These are phyloP conservation scores for Cerastis leucographa DNA, from an alignment of 2,888 invertebrate species.

Conservation along the genomic window DNA sequence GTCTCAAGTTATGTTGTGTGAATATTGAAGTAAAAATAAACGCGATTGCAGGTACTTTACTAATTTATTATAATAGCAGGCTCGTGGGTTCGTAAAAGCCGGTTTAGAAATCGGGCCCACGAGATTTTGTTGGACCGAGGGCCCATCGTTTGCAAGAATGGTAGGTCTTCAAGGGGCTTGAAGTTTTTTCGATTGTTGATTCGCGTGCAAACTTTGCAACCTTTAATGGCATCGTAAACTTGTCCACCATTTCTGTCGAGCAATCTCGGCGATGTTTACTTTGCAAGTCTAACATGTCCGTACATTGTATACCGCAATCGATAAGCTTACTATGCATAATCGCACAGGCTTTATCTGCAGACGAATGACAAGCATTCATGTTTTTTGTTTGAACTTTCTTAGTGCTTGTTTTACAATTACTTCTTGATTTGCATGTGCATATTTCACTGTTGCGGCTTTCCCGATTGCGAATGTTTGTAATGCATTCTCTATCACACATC, in stretches of 20 bases:
- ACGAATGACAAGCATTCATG: slow-evolving; percentile 48
- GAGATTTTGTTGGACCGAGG: slow-evolving; percentile 70
- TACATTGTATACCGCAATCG: slow-evolving; percentile 72
- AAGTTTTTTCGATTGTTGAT: background rate
- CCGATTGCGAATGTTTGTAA: slow-evolving; percentile 77
- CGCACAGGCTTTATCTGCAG: slow-evolving; percentile 77
- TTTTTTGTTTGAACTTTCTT: slow-evolving; percentile 74
- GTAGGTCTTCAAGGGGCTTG: slow-evolving; percentile 1
- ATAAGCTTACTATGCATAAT: slow-evolving; percentile 64
- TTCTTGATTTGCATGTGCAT: slow-evolving; percentile 69
- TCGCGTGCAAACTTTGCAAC: background rate
- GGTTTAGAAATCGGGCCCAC: slow-evolving; percentile 83
- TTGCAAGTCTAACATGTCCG: background rate
- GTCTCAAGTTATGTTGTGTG: background rate
- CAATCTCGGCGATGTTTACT: background rate
- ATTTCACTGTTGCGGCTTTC: slow-evolving; percentile 57
- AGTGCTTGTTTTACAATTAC: slow-evolving; percentile 52
- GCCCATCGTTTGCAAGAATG: slow-evolving; percentile 80
- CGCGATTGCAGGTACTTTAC: background rate
- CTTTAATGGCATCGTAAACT: background rate
- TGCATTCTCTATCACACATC: slow-evolving; percentile 74
- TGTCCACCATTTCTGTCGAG: background rate
- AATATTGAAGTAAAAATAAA: background rate
- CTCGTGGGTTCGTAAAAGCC: background rate
- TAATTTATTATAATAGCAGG: background rate